Evolutionary conservation across 2,113 vertebrate species (phyloP).

Genomic region (Dascyllus trimaculatus): DNA sequence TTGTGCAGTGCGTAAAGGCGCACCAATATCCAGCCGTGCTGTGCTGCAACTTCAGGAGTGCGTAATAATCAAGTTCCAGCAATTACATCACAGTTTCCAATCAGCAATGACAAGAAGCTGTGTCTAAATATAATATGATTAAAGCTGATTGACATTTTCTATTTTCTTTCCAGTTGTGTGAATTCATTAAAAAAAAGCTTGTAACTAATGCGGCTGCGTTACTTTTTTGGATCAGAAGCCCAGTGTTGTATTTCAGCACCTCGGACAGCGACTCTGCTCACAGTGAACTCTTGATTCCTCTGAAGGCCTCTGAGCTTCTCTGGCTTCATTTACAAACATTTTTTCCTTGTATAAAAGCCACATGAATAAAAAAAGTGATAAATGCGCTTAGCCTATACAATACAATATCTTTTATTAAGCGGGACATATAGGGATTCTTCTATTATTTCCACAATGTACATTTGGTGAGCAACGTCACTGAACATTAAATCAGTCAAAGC

Average conservation of each 20-base stretch:
- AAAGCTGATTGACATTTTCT: neutral
- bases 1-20: neutral
- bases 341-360: slow-evolving; percentile 6
- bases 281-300: neutral
- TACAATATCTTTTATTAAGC: slow-evolving; percentile 89
- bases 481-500: slow-evolving; percentile 89
- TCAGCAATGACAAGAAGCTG: neutral
- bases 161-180: neutral
- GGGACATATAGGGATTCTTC: slow-evolving; percentile 86
- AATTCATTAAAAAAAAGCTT: neutral
- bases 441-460: slow-evolving; percentile 89
- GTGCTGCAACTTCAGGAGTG: neutral
- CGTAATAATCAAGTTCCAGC: neutral
- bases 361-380: slow-evolving; percentile 73
- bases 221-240: slow-evolving; percentile 1
- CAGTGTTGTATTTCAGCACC: slow-evolving; percentile 69
- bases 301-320: slow-evolving; percentile 37
- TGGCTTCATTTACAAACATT: neutral
- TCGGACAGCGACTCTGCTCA: slow-evolving; percentile 70
- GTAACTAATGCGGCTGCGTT: slow-evolving; percentile 7
- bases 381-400: slow-evolving; percentile 83
- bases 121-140: neutral
- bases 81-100: neutral
- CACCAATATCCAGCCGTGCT: neutral
- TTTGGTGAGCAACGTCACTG: slow-evolving; percentile 88